phyloP scores from a whole-genome alignment of 2,888 invertebrate genomes.

The Macrostomum cliftonense region DNA sequence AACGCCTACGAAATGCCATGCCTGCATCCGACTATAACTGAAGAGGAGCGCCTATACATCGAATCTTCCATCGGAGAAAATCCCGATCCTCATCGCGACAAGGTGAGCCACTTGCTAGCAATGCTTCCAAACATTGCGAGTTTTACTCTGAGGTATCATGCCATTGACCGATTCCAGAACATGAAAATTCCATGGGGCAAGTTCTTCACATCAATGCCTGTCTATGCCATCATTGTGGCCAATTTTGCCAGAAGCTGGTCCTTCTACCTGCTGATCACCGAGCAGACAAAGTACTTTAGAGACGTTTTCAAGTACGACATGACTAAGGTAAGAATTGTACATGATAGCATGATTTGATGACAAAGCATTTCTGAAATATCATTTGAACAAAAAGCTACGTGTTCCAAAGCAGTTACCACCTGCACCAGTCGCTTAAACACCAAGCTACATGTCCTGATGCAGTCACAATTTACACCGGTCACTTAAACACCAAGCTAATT shows the following conservation, averaged over 20 bases:
- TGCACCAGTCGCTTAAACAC: too few relatives aligned
- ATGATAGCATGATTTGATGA: too few relatives aligned
- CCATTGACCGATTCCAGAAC: slow-evolving; percentile 16
- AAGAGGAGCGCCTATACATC: slow-evolving; percentile 76
- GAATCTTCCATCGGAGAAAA: slow-evolving; percentile 63
- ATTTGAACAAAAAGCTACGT: too few relatives aligned
- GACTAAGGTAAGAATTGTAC: slow-evolving; percentile 50
- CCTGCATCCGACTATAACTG: slow-evolving; percentile 75
- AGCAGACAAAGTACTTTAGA: slow-evolving; percentile 79
- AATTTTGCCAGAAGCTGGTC: slow-evolving; percentile 99
- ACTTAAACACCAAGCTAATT: too few relatives aligned
- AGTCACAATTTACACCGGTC: too few relatives aligned
- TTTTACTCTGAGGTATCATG: too few relatives aligned
- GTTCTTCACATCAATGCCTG: slow-evolving; percentile 83
- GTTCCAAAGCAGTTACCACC: too few relatives aligned
- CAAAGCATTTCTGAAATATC: too few relatives aligned
- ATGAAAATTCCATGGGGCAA: slow-evolving; percentile 61
- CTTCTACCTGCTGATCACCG: slow-evolving; percentile 83
- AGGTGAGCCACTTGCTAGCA: too few relatives aligned
- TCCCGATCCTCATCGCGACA: slow-evolving; percentile 8
- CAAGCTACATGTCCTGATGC: too few relatives aligned
- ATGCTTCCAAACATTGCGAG: too few relatives aligned
- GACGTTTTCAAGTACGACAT: slow-evolving; percentile 54
- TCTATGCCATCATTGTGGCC: slow-evolving; percentile 94
- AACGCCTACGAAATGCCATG: slow-evolving; percentile 80